A percentile compares a stretch with the other conserved stretches of the same genome.
Evolutionary conservation across 2,888 invertebrate species (phyloP).

Genomic region (Amblyjoppa fuscipennis): DNA sequence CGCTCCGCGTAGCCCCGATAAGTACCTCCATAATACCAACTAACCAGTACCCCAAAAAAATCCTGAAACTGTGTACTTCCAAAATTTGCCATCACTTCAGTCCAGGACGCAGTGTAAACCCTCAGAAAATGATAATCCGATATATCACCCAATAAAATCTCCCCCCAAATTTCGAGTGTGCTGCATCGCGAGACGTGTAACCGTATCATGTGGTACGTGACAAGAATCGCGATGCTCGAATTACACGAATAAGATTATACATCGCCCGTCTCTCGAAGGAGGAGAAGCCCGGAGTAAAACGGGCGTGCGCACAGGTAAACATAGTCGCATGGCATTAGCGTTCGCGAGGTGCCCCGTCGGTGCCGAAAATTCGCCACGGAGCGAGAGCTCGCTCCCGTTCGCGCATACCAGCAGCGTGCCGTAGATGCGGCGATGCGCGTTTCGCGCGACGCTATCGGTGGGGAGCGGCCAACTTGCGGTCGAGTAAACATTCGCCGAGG

Average conservation of each 20-base stretch:
- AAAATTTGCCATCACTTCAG: too few species aligned
- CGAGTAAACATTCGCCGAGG: conserved; percentile 65
- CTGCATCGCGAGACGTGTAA: neutral
- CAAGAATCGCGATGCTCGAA: conserved; percentile 31
- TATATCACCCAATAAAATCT: neutral
- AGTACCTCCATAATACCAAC: too few species aligned
- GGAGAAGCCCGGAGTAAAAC: conserved; percentile 21
- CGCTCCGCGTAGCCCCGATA: too few species aligned
- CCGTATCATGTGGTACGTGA: conserved; percentile 4
- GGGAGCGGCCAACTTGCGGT: conserved; percentile 62
- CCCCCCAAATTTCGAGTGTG: neutral
- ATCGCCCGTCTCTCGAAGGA: conserved; percentile 10
- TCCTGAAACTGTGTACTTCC: too few species aligned
- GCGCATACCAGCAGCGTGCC: neutral
- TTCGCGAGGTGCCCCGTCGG: neutral
- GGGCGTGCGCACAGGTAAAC: conserved; percentile 5
- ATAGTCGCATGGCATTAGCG: conserved; percentile 34
- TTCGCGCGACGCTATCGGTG: conserved; percentile 36
- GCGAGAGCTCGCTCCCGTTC: neutral
- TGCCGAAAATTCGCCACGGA: conserved; percentile 41
- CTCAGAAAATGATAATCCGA: too few species aligned
- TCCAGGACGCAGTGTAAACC: too few species aligned
- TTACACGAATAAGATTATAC: conserved; percentile 37
- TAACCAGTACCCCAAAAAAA: too few species aligned
- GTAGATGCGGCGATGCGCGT: neutral